Percentiles rank a stretch among this genome's conserved stretches.
Evolutionary conservation across 30 jellyfish, hydroid and myxozoan species (phyloP).

Genomic region (Aurelia aurita): DNA sequence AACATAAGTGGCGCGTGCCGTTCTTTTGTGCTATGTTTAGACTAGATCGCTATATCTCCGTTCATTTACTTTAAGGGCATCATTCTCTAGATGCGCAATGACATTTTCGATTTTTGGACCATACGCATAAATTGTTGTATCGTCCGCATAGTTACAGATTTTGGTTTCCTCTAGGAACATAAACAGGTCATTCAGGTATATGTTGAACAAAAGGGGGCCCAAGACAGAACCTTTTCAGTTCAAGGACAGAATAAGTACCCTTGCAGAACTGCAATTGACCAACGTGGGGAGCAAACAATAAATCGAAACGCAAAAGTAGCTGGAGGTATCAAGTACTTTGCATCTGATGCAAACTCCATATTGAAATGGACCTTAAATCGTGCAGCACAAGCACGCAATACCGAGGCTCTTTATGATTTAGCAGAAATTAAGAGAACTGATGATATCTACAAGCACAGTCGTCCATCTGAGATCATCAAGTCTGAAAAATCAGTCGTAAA

Average conservation of each 20-base stretch:
- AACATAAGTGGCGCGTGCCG: too few species aligned
- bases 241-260: constrained; percentile 1
- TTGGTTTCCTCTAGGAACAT: too few species aligned
- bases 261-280: constrained; percentile 41
- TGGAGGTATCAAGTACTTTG: constrained; percentile 45
- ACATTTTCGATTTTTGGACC: too few species aligned
- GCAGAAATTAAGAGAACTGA: constrained; percentile 15
- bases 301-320: constrained; percentile 57
- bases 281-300: constrained; percentile 51
- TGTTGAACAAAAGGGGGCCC: too few species aligned
- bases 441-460: background rate
- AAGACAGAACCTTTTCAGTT: too few species aligned
- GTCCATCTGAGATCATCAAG: constrained; percentile 19
- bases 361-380: constrained; percentile 39
- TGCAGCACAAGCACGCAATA: constrained; percentile 35
- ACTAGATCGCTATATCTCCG: too few species aligned
- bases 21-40: too few species aligned
- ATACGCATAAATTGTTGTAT: too few species aligned
- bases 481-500: constrained; percentile 19
- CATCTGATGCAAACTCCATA: constrained; percentile 24
- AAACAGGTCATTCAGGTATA: too few species aligned
- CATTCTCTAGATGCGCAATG: too few species aligned
- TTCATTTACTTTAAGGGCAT: too few species aligned
- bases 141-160: too few species aligned
- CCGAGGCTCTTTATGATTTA: constrained; percentile 26